These are phyloP conservation scores for Kryptolebias ocellatus DNA, from an alignment of 2,797 vertebrate genomes.

Conservation along the genomic window DNA sequence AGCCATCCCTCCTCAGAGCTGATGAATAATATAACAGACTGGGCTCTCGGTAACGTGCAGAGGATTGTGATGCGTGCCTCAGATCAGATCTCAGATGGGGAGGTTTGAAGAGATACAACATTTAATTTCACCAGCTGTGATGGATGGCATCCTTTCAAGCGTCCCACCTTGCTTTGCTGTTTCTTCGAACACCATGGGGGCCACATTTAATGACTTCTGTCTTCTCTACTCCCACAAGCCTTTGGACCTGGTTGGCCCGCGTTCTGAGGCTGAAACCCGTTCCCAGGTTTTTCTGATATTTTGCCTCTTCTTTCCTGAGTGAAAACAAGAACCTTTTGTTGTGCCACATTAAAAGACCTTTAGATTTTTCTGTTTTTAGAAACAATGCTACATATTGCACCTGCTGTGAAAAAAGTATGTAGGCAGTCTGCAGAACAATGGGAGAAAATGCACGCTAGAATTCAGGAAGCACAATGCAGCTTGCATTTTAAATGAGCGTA, in stretches of 20 bases:
- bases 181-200: not conserved
- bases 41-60: constrained; percentile 1
- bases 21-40: constrained; percentile 67
- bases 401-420: constrained; percentile 11
- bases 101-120: constrained; percentile 11
- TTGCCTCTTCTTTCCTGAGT: constrained; percentile 16
- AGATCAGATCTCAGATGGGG: constrained; percentile 19
- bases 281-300: constrained; percentile 23
- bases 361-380: constrained; percentile 8
- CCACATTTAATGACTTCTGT: constrained; percentile 48
- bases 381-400: constrained; percentile 15
- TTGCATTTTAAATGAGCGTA: constrained; percentile 12
- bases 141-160: constrained; percentile 21
- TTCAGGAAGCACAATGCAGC: not conserved
- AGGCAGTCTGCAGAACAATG: constrained; percentile 7
- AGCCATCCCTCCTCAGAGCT: constrained; percentile 54
- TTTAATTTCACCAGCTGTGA: constrained; percentile 24
- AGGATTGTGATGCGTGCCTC: constrained; percentile 15
- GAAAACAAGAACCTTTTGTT: constrained; percentile 21
- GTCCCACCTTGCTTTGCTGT: constrained; percentile 34
- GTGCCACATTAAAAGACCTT: constrained; percentile 3
- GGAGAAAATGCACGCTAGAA: not conserved
- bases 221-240: constrained; percentile 32
- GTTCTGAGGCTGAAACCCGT: constrained; percentile 31
- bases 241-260: constrained; percentile 30